A percentile compares a stretch with the other conserved stretches of the same genome.
Conservation (phyloP, 2,888 invertebrate species). For the Mystacides longicornis region DNA sequence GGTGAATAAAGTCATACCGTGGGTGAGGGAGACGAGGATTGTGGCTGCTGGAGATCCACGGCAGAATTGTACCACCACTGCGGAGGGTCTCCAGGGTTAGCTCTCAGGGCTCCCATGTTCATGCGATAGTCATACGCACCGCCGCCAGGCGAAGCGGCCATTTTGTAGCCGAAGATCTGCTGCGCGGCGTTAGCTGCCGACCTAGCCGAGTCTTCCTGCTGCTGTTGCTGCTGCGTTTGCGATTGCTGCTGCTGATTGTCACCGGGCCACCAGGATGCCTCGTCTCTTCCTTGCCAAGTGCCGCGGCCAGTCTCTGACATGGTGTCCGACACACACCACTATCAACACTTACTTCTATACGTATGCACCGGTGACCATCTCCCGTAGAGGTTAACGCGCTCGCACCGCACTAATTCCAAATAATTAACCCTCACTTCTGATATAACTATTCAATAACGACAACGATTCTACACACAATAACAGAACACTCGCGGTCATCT, state of each 20-base stretch:
- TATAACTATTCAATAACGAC: neutral
- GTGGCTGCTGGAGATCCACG: constrained; percentile 52
- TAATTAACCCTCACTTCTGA: neutral
- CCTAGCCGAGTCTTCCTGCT: constrained; percentile 32
- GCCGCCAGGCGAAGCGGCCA: constrained; percentile 60
- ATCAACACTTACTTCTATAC: constrained; percentile 4
- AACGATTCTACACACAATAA: constrained; percentile 6
- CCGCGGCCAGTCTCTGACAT: constrained; percentile 26
- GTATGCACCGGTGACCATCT: constrained; percentile 4
- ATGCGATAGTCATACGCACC: constrained; percentile 70
- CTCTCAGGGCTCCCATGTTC: constrained; percentile 50
- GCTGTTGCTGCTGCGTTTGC: constrained; percentile 38
- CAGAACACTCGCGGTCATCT: constrained; percentile 24
- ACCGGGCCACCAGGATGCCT: constrained; percentile 50
- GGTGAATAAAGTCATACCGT: constrained; percentile 45
- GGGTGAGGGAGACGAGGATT: constrained; percentile 37
- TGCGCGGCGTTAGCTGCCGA: constrained; percentile 47
- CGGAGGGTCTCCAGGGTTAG: constrained; percentile 37
- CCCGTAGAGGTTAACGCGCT: neutral
- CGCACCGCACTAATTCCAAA: neutral
- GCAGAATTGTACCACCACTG: constrained; percentile 71
- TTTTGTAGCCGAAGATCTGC: constrained; percentile 78
- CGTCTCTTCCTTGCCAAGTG: constrained; percentile 43
- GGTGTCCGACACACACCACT: constrained; percentile 3
- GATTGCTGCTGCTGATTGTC: constrained; percentile 43